Evolutionary conservation across 2,797 vertebrate species (phyloP).

Genomic region (Enteromius paludinosus): DNA sequence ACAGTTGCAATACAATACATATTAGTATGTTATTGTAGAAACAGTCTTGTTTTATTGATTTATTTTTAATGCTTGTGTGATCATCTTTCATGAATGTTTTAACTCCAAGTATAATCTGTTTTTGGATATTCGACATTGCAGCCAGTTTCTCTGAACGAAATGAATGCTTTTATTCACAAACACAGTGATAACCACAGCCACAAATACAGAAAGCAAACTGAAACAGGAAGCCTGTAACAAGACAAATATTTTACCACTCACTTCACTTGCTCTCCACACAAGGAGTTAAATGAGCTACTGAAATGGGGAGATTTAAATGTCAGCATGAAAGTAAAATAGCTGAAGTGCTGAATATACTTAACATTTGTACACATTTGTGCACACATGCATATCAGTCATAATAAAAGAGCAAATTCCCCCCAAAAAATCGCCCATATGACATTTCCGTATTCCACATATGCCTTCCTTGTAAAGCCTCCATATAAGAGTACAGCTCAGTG

Average conservation of each 20-base stretch:
- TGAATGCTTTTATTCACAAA: not conserved
- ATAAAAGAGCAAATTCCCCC: not conserved
- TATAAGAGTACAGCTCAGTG: not conserved
- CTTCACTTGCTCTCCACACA: not conserved
- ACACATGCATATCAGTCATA: not conserved
- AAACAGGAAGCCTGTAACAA: not conserved
- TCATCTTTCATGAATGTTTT: not conserved
- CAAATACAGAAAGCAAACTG: conserved; percentile 3
- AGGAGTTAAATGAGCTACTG: not conserved
- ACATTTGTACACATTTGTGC: not conserved
- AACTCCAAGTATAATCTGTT: not conserved
- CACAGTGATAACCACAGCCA: not conserved
- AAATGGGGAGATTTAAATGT: not conserved
- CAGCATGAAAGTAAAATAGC: too few relatives aligned
- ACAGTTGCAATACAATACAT: not conserved
- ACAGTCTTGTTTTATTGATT: not conserved
- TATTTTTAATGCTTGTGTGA: not conserved
- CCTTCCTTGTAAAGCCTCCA: not conserved
- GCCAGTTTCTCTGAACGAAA: not conserved
- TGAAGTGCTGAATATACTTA: not conserved
- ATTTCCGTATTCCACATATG: not conserved
- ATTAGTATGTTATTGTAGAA: not conserved
- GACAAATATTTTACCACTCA: not conserved
- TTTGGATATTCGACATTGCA: not conserved
- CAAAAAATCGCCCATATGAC: not conserved